Percentiles rank a stretch among this genome's conserved stretches.
Conservation (phyloP, 2,888 invertebrate genomes). For the Charanyca ferruginea region DNA sequence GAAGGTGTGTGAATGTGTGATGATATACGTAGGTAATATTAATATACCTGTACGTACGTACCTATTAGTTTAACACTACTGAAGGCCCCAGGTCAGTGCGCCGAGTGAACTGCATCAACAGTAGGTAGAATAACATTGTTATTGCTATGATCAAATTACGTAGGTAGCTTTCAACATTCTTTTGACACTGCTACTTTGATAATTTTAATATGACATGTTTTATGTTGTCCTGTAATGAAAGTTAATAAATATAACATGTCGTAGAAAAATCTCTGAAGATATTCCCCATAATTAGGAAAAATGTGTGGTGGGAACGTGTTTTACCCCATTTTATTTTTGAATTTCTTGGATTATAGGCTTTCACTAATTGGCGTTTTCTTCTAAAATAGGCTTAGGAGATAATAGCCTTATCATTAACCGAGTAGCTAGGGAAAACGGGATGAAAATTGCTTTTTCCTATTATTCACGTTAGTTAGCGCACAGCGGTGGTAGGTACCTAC, state of each 20-base stretch:
- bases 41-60: background rate
- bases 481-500: background rate
- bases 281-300: background rate
- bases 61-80: constrained; percentile 19
- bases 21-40: background rate
- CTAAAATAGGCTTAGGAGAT: background rate
- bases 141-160: constrained; percentile 57
- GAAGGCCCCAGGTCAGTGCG: constrained; percentile 41
- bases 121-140: constrained; percentile 36
- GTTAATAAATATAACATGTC: background rate
- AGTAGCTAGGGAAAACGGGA: background rate
- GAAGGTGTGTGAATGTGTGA: no score
- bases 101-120: constrained; percentile 7
- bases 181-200: constrained; percentile 11
- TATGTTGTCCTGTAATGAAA: background rate
- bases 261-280: background rate
- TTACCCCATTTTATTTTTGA: background rate
- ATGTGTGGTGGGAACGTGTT: background rate
- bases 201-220: constrained; percentile 1
- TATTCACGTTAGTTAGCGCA: no score
- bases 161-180: constrained; percentile 41
- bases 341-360: background rate
- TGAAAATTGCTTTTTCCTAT: background rate
- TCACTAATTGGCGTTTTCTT: background rate
- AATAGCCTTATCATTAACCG: background rate